These are phyloP conservation scores for Tetrax tetrax DNA, from an alignment of 2,113 vertebrate species.

Conservation along the genomic window DNA sequence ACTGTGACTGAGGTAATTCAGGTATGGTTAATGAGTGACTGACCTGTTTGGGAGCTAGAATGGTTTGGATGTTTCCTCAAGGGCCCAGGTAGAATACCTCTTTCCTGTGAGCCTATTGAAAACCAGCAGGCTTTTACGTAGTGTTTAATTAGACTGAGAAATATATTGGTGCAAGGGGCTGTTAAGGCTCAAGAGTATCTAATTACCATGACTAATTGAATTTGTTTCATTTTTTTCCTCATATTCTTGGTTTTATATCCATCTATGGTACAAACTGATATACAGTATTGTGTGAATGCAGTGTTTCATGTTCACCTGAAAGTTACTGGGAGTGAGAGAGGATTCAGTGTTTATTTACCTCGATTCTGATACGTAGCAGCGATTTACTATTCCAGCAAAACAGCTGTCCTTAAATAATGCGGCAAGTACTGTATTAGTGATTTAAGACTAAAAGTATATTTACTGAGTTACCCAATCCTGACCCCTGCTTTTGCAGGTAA, in stretches of 20 bases:
- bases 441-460: not conserved
- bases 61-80: not conserved
- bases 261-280: not conserved
- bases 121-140: not conserved
- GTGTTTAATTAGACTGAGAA: not conserved
- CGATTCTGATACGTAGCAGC: not conserved
- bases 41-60: not conserved
- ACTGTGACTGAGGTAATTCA: not conserved
- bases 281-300: rapidly evolving
- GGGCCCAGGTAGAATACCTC: not conserved
- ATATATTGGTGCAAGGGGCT: not conserved
- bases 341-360: not conserved
- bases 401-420: not conserved
- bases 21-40: not conserved
- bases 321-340: not conserved
- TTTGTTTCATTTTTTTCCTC: not conserved
- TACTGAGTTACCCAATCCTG: not conserved
- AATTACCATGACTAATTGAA: rapidly evolving
- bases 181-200: not conserved
- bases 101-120: not conserved
- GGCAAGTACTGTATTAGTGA: not conserved
- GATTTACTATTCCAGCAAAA: not conserved
- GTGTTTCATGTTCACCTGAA: not conserved
- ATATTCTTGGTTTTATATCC: not conserved
- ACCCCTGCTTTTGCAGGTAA: not conserved